phyloP scores from a whole-genome alignment of 2,113 vertebrate species.

The Microcebus griseorufus region DNA sequence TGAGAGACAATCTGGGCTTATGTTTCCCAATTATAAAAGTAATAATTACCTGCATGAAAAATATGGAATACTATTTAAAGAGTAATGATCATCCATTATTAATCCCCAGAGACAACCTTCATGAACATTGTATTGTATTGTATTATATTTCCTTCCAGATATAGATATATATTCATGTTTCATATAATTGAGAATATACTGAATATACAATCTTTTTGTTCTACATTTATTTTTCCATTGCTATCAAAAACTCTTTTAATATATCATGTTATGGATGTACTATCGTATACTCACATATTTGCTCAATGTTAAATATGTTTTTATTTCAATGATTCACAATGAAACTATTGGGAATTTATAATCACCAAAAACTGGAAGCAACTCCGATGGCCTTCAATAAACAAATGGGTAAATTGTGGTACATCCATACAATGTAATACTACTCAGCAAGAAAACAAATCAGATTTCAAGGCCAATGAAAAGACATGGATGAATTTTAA shows the following conservation, averaged over 20 bases:
- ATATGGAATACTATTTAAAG: neutral
- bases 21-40: neutral
- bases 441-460: neutral
- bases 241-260: conserved; percentile 18
- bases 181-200: neutral
- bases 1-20: neutral
- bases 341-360: neutral
- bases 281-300: neutral
- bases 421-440: neutral
- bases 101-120: neutral
- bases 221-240: neutral
- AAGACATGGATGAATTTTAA: neutral
- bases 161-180: neutral
- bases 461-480: neutral
- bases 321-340: neutral
- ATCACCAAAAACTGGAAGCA: conserved; percentile 18
- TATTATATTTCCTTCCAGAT: conserved; percentile 20
- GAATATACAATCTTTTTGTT: neutral
- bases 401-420: neutral
- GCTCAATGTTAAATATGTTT: neutral
- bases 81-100: neutral
- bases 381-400: neutral
- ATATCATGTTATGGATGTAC: neutral
- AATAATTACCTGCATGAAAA: neutral
- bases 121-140: neutral